Evolutionary conservation across 2,113 vertebrate genomes (phyloP), one percentile per base, ranked within the genome.

Genomic region (Marcusenius ussheri): DNA sequence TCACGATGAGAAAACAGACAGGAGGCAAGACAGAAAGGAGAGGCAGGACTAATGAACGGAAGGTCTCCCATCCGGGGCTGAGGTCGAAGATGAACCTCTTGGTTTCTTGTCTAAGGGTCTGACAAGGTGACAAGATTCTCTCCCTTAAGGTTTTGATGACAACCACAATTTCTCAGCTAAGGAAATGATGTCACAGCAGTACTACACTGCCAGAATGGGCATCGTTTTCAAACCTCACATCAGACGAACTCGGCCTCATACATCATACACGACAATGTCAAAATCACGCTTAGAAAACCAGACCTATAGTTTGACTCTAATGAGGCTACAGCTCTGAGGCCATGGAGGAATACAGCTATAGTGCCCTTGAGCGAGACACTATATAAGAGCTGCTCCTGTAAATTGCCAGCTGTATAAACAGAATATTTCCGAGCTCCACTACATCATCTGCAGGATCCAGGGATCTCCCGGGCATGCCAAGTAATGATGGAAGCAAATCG

Each of bases 61-160:
- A 24, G 83, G 45, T 27, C 24, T 86, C 83, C 47, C 47, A 24
- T 47, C 45, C 15, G 13, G 85, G 21, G 27, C 31, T 53, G 85
- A 56, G 50, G 15, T 56, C 85, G 6, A 53, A 19, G 49, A 84
- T 11, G 21, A 42, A 56, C 85, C 24, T 50, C 27, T 19, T 31
- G 50, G 45, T 87, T 9, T 53, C 50, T 87, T 9, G 50, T 50
- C 31, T 53, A 31, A 35, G 85, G 85, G 31, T n/a, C 83, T 86
- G 46, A 86, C 83, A 86, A 86, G n/a, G 83, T 84, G 39, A 84
- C 19, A 47, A 53, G 85, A 87, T 53, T 13, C n/a, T 31, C 47
- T 53, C 50, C 85, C 85, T 35, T 53, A 53, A 80, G 31, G 85
- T 62, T 88, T 62, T 58, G 35, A 88, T 66, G 87, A 66, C 87